Evolutionary conservation across 1,140 invertebrate species (phyloP).

Genomic region (Lanistes nyassanus): DNA sequence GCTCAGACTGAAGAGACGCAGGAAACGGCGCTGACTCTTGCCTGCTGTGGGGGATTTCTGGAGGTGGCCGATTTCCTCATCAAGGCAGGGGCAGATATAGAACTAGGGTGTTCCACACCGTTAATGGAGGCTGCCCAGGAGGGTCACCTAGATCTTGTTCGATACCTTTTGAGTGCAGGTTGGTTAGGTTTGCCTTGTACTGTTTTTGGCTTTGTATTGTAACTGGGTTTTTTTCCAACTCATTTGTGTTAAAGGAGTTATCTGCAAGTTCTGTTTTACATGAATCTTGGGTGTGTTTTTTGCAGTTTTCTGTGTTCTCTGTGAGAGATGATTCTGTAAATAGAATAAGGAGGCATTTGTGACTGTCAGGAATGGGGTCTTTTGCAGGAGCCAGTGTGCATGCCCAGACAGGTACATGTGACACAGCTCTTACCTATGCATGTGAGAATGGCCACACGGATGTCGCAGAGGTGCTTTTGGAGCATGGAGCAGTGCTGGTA

Average conservation of each 20-base stretch:
- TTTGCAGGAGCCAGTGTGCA: slow-evolving; percentile 82
- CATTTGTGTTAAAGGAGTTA: background rate
- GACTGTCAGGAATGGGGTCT: background rate
- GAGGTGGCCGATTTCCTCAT: slow-evolving; percentile 98
- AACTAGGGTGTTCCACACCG: slow-evolving; percentile 95
- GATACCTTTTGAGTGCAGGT: slow-evolving; percentile 65
- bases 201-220: background rate
- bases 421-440: slow-evolving; percentile 68
- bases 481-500: slow-evolving; percentile 66
- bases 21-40: slow-evolving; percentile 95
- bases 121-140: slow-evolving; percentile 99
- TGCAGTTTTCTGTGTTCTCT: background rate
- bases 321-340: background rate
- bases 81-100: slow-evolving; percentile 94
- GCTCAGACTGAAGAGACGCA: slow-evolving; percentile 97
- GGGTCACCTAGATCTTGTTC: slow-evolving; percentile 92
- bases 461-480: slow-evolving; percentile 63
- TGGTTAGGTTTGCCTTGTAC: slow-evolving; percentile 19
- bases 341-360: background rate
- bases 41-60: slow-evolving; percentile 96
- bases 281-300: too few species aligned
- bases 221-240: background rate
- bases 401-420: slow-evolving; percentile 86
- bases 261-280: too few species aligned
- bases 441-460: slow-evolving; percentile 69